Evolutionary conservation across 2,888 invertebrate species (phyloP), one percentile per base, ranked within the genome.

Genomic region (Tipula vernalis): DNA sequence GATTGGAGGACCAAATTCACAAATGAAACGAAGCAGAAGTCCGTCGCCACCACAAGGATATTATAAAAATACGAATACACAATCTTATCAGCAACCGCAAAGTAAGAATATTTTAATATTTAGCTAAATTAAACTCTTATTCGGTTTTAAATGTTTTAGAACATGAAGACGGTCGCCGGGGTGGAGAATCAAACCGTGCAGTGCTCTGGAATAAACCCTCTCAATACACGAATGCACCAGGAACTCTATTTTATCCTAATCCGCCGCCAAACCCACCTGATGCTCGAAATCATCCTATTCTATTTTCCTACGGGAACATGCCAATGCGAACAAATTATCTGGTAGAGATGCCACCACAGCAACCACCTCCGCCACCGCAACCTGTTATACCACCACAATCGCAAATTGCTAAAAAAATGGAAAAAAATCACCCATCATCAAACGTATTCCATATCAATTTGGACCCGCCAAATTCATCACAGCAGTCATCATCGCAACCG

Each of bases 121-220:
- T 39, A n/a, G 4, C 6, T 5, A 36, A 85, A 5, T 18, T 41
- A 47, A 47, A 36, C 8, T 5, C 44, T 51, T 51, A 51, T 87
- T 83, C 39, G 51, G 47, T 84, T 85, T 87, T 87, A 87, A 51
- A 87, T 90, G 36, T 90, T 91, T 88, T 89, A 95, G 95, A 95
- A 91, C 94, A 95, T 91, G 96, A 96, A 91, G 96, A 96, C 92
- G 94, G 95, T 90, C 94, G 96, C 90, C 95, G 96, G 93, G 94
- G 95, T 90, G 94, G 95, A 90, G 96, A 95, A 91, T 95, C 95
- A 93, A 93, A 94, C 89, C 94, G 96, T 90, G 95, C 96, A 90
- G 96, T 96, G 90, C 94, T 96, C 89, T 96, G 96, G 96, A 96
- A 96, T 93, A 96, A 93, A 90, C 91, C 93, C 1, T 91, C 92